Base-by-base conservation (phyloP, 2,113 vertebrate genomes). In the Serinus canaria region DNA sequence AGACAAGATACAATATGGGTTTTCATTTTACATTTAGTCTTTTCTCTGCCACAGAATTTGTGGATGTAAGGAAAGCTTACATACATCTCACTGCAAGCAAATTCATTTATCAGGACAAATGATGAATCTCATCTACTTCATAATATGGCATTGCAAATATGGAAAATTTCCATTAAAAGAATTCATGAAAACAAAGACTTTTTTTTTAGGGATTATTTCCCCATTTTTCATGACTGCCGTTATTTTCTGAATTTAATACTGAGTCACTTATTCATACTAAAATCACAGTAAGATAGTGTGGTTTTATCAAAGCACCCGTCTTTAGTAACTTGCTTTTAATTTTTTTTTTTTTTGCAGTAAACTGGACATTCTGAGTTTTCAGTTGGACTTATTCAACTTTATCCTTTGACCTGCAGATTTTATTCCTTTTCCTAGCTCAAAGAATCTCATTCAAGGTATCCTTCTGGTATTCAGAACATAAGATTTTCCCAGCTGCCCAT, bases 221-320 rank as follows among this genome's bases (percentile, higher is more conserved):
- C 11, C 20, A 53, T 81, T 82, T 43, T 31, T n/a, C 1, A 0
- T 64, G 14, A 30, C 23, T 23, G 9, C 6, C 58, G 13, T 64
- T 68, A 19, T n/a, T 64, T 84, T 81, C 49, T 78, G 55, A 84
- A 49, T 52, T 49, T 41, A 44, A 35, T 23, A 16, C 15, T 43
- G 9, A 52, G 5, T 28, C 31, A 43, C 30, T 76, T 77, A 35
- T 35, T 68, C 18, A 33, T 44, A 41, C 11, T 47, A 41, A 69
- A 84, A 74, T 6, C 25, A 43, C 8, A 5, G 13, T 55, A 55
- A 28, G 13, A 59, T 35, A 53, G 22, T 22, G 4, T 37, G 24
- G 21, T 41, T 0, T 0, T 70, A 83, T 44, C 35, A 60, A 21
- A 31, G 5, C 6, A 77, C 13, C 22, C n/a, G 31, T 44, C 27